phyloP scores from a whole-genome alignment of 2,113 vertebrate genomes.

The Phodopus roborovskii region DNA sequence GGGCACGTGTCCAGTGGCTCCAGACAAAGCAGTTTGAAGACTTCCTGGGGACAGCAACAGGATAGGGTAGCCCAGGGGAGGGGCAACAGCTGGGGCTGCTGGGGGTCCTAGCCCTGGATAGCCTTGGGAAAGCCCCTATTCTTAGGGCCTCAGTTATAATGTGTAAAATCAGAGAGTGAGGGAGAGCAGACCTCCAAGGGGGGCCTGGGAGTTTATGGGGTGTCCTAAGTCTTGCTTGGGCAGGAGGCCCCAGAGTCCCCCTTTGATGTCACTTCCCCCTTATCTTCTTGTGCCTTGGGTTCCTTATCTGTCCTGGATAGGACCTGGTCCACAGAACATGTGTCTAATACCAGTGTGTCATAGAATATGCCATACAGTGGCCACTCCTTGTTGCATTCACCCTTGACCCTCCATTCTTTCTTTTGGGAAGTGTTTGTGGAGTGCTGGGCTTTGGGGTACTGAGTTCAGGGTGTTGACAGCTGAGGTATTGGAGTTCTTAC shows the following conservation, averaged over 20 bases:
- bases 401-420: accelerated
- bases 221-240: no score
- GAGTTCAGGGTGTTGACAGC: neutral
- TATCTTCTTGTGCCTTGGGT: neutral
- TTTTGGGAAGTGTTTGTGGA: accelerated
- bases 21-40: conserved; percentile 42
- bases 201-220: neutral
- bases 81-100: neutral
- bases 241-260: neutral
- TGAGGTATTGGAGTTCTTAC: neutral
- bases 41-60: conserved; percentile 31
- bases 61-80: neutral
- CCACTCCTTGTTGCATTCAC: accelerated
- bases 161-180: neutral
- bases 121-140: neutral
- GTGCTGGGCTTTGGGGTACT: neutral
- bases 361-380: accelerated
- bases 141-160: neutral
- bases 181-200: neutral
- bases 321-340: neutral
- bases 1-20: conserved; percentile 50
- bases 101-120: no score
- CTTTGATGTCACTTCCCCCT: neutral
- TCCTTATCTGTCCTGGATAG: neutral
- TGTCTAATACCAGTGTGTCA: neutral